Percentiles rank a stretch among this genome's conserved stretches.
phyloP scores from a whole-genome alignment of 2,113 vertebrate species.

The Scomber scombrus region DNA sequence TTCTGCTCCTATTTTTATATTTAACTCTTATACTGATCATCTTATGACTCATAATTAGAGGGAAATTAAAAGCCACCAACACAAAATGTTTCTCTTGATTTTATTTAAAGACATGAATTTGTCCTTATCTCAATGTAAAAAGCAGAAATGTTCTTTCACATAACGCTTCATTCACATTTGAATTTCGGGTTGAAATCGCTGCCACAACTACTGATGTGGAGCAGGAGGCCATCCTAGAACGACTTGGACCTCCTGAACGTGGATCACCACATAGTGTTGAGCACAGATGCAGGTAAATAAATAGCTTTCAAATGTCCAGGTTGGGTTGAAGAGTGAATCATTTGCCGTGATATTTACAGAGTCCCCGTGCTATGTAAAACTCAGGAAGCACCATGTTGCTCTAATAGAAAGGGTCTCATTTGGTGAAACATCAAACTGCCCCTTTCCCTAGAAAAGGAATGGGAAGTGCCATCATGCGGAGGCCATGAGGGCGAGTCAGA shows the following conservation, averaged over 20 bases:
- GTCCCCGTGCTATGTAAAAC: conserved; percentile 72
- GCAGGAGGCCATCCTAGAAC: conserved; percentile 25
- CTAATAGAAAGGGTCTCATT: conserved; percentile 72
- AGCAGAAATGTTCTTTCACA: conserved; percentile 61
- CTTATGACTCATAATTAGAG: too few species aligned
- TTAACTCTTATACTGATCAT: too few species aligned
- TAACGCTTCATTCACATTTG: conserved; percentile 59
- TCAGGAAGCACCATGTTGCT: conserved; percentile 77
- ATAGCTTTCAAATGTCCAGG: conserved; percentile 66
- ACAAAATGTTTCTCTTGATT: conserved; percentile 61
- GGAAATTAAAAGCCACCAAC: conserved; percentile 15
- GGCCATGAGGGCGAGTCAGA: conserved; percentile 60
- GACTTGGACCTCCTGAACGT: conserved; percentile 39
- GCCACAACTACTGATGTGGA: conserved; percentile 38
- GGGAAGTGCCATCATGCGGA: conserved; percentile 63
- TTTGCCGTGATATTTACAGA: conserved; percentile 80
- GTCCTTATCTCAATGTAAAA: conserved; percentile 68
- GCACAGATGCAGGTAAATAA: conserved; percentile 65
- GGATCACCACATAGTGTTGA: conserved; percentile 56
- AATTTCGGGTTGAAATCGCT: conserved; percentile 41
- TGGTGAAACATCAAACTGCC: conserved; percentile 74
- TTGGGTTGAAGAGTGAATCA: conserved; percentile 63
- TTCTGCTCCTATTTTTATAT: not conserved
- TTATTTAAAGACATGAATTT: conserved; percentile 73
- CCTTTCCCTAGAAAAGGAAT: conserved; percentile 69